Conservation (phyloP, 2,888 invertebrate genomes). For the Folsomia candida region DNA sequence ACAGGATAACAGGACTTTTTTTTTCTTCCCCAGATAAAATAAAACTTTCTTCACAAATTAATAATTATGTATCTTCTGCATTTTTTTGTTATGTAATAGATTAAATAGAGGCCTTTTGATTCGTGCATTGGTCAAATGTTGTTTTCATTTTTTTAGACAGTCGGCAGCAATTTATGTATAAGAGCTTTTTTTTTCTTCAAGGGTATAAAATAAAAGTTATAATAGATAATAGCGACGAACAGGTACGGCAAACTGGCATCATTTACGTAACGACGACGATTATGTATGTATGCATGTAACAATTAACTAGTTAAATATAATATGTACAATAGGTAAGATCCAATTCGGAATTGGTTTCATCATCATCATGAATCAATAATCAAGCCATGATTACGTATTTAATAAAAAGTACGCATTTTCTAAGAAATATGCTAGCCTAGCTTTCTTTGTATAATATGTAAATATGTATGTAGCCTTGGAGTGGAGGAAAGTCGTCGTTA, state of each 20-base stretch:
- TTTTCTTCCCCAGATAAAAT: neutral
- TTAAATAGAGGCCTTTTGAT: conserved; percentile 2
- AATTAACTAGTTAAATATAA: neutral
- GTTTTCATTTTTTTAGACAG: neutral
- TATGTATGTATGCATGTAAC: too few species aligned
- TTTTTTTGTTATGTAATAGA: neutral
- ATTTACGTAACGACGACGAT: too few species aligned
- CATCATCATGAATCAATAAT: too few species aligned
- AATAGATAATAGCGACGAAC: neutral
- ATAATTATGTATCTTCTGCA: neutral
- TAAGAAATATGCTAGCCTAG: too few species aligned
- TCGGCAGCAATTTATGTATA: neutral
- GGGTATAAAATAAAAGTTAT: neutral
- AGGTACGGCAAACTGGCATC: neutral
- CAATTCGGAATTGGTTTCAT: neutral
- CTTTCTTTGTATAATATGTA: too few species aligned
- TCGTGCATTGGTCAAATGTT: conserved; percentile 5
- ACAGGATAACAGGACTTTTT: too few species aligned
- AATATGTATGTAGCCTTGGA: too few species aligned
- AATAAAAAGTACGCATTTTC: too few species aligned
- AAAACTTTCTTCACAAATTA: too few species aligned
- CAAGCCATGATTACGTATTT: too few species aligned
- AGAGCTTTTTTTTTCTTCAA: too few species aligned
- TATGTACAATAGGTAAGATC: neutral
- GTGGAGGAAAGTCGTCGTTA: too few species aligned